phyloP scores from a whole-genome alignment of 2,797 vertebrate species.

The Distichodus sexfasciatus region DNA sequence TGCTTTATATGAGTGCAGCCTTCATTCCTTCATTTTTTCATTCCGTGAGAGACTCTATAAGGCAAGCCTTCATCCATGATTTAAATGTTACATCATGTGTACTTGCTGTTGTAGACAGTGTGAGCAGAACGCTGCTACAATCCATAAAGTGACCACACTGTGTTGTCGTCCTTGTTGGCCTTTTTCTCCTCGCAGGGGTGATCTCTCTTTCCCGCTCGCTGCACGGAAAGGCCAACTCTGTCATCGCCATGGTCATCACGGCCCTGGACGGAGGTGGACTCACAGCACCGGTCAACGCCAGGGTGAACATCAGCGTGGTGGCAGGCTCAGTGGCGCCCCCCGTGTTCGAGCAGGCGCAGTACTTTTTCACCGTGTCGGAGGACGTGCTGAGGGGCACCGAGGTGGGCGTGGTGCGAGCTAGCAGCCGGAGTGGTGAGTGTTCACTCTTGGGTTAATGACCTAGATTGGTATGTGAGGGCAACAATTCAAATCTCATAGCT shows the following conservation, averaged over 20 bases:
- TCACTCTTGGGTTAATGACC: not conserved
- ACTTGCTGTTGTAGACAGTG: not conserved
- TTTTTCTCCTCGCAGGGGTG: slow-evolving; percentile 70
- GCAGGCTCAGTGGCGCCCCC: slow-evolving; percentile 84
- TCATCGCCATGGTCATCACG: slow-evolving; percentile 88
- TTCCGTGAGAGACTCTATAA: too few relatives aligned
- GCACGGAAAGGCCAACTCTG: slow-evolving; percentile 84
- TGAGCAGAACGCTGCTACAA: too few relatives aligned
- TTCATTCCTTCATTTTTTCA: too few relatives aligned
- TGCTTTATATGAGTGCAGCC: too few relatives aligned
- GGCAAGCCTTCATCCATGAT: too few relatives aligned
- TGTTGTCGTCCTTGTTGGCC: not conserved
- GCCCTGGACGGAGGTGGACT: slow-evolving; percentile 88
- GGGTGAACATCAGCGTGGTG: slow-evolving; percentile 92
- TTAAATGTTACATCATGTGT: too few relatives aligned
- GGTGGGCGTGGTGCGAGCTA: slow-evolving; percentile 83
- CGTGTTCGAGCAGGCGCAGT: slow-evolving; percentile 88
- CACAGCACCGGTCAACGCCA: slow-evolving; percentile 80
- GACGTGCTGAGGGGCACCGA: slow-evolving; percentile 82
- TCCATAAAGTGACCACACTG: not conserved
- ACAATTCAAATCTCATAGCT: too few relatives aligned
- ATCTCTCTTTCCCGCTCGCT: slow-evolving; percentile 89
- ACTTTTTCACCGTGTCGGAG: slow-evolving; percentile 89
- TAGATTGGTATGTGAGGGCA: too few relatives aligned
- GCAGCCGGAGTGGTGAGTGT: slow-evolving; percentile 69